Conservation (phyloP, 2,797 vertebrate genomes). For the Dendrocincla tyrannina region DNA sequence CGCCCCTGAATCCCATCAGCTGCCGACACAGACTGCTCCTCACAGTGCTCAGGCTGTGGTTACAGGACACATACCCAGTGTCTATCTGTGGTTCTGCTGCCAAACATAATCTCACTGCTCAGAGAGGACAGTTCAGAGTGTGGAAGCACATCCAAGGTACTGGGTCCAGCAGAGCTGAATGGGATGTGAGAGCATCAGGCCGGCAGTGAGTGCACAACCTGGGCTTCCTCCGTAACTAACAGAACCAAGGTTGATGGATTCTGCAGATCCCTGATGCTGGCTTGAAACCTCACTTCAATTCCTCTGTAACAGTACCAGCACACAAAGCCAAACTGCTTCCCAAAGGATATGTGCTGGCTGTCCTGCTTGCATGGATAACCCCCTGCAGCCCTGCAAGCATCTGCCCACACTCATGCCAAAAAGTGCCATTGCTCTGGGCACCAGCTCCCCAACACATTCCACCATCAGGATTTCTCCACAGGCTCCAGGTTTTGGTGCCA, state of each 20-base stretch:
- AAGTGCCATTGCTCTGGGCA: background rate
- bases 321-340: background rate
- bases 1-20: background rate
- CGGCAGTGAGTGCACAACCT: background rate
- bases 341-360: rapidly evolving
- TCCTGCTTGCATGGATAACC: background rate
- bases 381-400: background rate
- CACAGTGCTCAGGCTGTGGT: background rate
- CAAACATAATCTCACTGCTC: background rate
- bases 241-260: background rate
- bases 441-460: background rate
- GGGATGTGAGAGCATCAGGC: background rate
- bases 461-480: background rate
- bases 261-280: background rate
- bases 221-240: background rate
- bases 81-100: background rate
- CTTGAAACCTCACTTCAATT: background rate
- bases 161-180: background rate
- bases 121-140: background rate
- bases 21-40: background rate
- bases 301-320: background rate
- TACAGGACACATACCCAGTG: background rate
- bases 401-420: rapidly evolving
- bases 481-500: background rate
- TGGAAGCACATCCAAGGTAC: background rate